Conservation (phyloP, 1,140 invertebrate species). For the Leptopilina boulardi region DNA sequence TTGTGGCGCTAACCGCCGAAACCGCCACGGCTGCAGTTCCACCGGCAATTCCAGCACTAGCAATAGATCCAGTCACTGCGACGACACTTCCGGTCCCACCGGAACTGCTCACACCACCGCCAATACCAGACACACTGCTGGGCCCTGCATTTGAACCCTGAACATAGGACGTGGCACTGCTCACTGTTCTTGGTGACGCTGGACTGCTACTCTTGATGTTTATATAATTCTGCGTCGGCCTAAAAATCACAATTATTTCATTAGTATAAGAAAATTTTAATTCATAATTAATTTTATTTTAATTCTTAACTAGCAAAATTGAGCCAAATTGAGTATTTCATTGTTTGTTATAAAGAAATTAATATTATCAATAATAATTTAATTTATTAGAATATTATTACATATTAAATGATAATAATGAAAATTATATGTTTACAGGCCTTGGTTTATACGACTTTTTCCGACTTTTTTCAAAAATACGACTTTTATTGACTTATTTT, state of each 20-base stretch:
- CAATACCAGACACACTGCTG: constrained; percentile 49
- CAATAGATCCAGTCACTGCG: constrained; percentile 48
- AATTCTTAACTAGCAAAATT: no score
- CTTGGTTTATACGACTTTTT: no score
- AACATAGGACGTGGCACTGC: constrained; percentile 60
- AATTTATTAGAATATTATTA: no score
- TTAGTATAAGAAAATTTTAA: not conserved
- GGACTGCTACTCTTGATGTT: constrained; percentile 74
- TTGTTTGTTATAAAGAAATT: no score
- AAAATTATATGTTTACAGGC: no score
- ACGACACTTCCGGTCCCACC: constrained; percentile 49
- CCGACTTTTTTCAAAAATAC: no score
- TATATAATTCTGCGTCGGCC: constrained; percentile 71
- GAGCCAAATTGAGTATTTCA: no score
- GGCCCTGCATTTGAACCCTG: constrained; percentile 60
- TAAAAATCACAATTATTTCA: constrained; percentile 53
- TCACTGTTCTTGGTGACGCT: constrained; percentile 70
- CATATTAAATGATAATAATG: no score
- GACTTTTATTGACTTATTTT: no score
- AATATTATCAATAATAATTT: no score
- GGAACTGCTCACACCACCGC: constrained; percentile 47
- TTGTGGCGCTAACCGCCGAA: constrained; percentile 48
- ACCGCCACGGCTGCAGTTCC: constrained; percentile 54
- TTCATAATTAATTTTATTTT: no score
- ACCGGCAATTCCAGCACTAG: constrained; percentile 49